phyloP scores from a whole-genome alignment of 2,888 invertebrate genomes.

The Agrochola lychnidis region DNA sequence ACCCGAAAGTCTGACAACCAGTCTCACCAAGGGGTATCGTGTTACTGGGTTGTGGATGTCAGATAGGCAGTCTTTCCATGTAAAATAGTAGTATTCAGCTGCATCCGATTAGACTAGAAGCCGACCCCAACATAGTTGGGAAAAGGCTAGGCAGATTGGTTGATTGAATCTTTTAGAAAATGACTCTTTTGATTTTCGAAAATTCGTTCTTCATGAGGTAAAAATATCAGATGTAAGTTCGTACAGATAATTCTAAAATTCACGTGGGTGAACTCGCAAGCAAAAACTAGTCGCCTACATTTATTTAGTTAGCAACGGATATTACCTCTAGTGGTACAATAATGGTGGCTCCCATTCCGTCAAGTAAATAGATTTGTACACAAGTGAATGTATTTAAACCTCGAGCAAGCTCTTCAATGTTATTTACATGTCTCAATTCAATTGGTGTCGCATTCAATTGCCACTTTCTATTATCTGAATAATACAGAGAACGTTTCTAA shows the following conservation, averaged over 20 bases:
- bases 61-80: no score
- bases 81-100: no score
- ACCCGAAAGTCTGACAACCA: no score
- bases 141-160: no score
- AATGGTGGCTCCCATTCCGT: background rate
- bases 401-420: conserved; percentile 11
- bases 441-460: conserved; percentile 48
- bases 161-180: no score
- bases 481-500: conserved; percentile 7
- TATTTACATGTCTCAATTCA: conserved; percentile 48
- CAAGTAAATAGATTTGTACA: conserved; percentile 21
- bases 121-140: no score
- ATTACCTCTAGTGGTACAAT: conserved; percentile 26
- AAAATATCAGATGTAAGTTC: background rate
- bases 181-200: no score
- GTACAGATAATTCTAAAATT: background rate
- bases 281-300: background rate
- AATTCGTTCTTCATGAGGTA: no score
- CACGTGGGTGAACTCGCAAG: background rate
- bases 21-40: no score
- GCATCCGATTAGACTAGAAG: no score
- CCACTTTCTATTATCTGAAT: conserved; percentile 21
- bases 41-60: no score
- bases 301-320: conserved; percentile 6
- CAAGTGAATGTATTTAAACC: conserved; percentile 34